Conservation (phyloP, 2,888 invertebrate species). For the Syrphus vitripennis region DNA sequence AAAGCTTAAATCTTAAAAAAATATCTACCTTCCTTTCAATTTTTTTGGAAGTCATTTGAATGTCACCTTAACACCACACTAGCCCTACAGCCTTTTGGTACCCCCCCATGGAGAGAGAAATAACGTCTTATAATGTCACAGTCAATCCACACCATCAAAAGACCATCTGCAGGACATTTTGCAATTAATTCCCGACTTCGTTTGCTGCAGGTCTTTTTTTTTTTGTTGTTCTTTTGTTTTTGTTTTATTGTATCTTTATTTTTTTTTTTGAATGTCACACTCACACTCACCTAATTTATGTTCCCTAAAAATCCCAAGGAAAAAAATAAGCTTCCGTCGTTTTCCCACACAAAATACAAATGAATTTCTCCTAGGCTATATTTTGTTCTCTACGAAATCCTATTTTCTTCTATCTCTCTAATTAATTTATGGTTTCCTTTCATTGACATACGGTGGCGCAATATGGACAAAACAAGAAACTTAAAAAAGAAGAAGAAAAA, state of each 20-base stretch:
- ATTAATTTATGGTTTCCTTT: conserved; percentile 70
- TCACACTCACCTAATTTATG: conserved; percentile 22
- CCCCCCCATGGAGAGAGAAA: not conserved
- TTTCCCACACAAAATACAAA: conserved; percentile 1
- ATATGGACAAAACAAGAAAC: conserved; percentile 51
- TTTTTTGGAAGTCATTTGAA: not conserved
- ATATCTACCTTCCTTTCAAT: too few species aligned
- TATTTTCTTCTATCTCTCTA: conserved; percentile 57
- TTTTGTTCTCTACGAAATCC: conserved; percentile 10
- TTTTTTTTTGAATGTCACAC: conserved; percentile 13
- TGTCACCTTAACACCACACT: not conserved
- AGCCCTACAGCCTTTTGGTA: not conserved
- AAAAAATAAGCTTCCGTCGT: not conserved
- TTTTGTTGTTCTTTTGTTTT: not conserved
- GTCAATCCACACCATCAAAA: conserved; percentile 23
- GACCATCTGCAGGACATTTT: conserved; percentile 42
- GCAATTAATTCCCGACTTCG: conserved; percentile 51
- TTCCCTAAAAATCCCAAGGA: not conserved
- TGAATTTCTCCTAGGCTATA: conserved; percentile 19
- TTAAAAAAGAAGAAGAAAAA: not conserved
- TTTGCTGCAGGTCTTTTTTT: conserved; percentile 24
- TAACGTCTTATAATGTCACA: not conserved
- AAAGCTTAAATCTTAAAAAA: too few species aligned
- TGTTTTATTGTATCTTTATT: not conserved
- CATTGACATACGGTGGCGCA: conserved; percentile 65